Evolutionary conservation across 2,113 vertebrate species (phyloP).

Genomic region (Phylloscopus whistleri): DNA sequence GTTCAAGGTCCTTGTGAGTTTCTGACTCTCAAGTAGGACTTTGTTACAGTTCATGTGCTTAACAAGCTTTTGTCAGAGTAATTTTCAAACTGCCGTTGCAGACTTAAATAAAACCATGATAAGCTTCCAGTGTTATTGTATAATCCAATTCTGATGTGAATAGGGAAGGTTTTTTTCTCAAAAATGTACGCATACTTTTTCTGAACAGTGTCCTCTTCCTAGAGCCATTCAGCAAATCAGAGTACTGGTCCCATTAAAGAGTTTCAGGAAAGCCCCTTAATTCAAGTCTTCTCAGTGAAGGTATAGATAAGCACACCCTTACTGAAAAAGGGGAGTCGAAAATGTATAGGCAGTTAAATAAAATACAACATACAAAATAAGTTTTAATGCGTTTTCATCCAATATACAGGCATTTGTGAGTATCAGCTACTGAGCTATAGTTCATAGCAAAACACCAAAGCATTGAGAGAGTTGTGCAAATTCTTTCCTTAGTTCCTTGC

Average conservation of each 20-base stretch:
- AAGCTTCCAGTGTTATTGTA: neutral
- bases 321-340: neutral
- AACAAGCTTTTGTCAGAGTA: neutral
- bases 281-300: neutral
- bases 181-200: neutral
- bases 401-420: conserved; percentile 25
- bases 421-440: conserved; percentile 54
- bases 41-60: neutral
- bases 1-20: neutral
- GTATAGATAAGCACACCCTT: neutral
- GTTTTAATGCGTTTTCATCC: conserved; percentile 35
- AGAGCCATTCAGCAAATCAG: neutral
- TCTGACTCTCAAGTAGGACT: neutral
- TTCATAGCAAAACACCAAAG: neutral
- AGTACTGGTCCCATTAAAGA: neutral
- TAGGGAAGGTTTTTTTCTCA: neutral
- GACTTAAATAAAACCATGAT: neutral
- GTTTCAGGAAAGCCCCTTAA: neutral
- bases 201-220: neutral
- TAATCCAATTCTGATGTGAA: neutral
- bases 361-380: conserved; percentile 21
- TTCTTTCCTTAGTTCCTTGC: neutral
- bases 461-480: neutral
- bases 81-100: neutral
- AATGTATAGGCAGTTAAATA: neutral